phyloP scores from a whole-genome alignment of 2,888 invertebrate species.

The Idaea dimidiata region DNA sequence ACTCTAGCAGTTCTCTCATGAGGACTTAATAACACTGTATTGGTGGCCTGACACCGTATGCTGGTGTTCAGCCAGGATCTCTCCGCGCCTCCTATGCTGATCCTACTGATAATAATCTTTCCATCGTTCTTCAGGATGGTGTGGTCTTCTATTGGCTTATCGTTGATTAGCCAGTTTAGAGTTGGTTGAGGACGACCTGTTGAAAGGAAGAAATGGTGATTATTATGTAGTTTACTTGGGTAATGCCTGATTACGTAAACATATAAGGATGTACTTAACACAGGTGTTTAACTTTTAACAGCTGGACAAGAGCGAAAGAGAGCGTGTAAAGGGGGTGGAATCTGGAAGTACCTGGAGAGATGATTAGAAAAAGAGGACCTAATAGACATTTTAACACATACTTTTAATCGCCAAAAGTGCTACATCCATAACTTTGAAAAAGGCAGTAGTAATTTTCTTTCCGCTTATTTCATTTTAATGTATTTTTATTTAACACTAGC shows the following conservation, averaged over 20 bases:
- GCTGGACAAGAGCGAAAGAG: no score
- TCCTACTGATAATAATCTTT: constrained; percentile 87
- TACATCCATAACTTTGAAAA: no score
- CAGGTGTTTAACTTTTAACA: no score
- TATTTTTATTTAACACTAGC: no score
- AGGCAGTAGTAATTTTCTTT: no score
- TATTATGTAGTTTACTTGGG: background rate
- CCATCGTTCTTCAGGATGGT: constrained; percentile 84
- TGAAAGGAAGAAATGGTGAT: background rate
- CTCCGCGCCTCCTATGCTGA: constrained; percentile 86
- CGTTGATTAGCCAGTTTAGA: constrained; percentile 89
- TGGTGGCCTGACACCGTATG: constrained; percentile 91
- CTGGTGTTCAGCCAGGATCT: constrained; percentile 90
- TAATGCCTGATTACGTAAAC: constrained; percentile 3
- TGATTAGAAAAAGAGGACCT: no score
- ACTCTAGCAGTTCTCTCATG: constrained; percentile 89
- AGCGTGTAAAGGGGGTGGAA: no score
- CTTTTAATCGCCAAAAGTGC: no score
- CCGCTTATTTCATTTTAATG: no score
- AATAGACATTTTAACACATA: no score
- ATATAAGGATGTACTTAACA: background rate
- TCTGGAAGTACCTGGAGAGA: no score
- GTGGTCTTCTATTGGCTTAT: constrained; percentile 85
- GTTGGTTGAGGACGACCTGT: constrained; percentile 90
- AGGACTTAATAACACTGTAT: constrained; percentile 90